Percentiles rank a stretch among this genome's conserved stretches.
Evolutionary conservation across 2,888 invertebrate species (phyloP).

Genomic region (Lacanobia wlatinum): DNA sequence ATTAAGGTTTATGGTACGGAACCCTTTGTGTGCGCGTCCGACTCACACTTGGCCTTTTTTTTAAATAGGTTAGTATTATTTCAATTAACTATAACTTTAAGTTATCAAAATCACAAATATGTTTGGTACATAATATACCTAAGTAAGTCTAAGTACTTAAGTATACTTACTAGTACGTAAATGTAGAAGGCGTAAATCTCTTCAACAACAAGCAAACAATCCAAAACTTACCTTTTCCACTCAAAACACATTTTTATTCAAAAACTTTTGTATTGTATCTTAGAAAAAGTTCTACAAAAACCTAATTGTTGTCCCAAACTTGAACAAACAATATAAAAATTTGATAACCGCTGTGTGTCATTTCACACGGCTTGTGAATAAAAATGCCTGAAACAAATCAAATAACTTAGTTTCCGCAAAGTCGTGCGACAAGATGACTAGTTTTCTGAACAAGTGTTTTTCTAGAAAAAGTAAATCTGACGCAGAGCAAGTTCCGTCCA

Average conservation of each 20-base stretch:
- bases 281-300: slow-evolving; percentile 26
- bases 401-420: slow-evolving; percentile 14
- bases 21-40: too few relatives aligned
- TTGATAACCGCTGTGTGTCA: slow-evolving; percentile 43
- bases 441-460: slow-evolving; percentile 62
- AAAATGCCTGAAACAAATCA: slow-evolving; percentile 41
- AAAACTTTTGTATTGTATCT: slow-evolving; percentile 20
- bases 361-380: slow-evolving; percentile 63
- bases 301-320: slow-evolving; percentile 29
- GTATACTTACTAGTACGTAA: not conserved
- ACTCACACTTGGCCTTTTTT: too few relatives aligned
- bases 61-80: too few relatives aligned
- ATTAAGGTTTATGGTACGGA: too few relatives aligned
- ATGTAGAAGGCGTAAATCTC: slow-evolving; percentile 1
- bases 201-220: slow-evolving; percentile 3
- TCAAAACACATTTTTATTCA: not conserved
- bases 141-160: too few relatives aligned
- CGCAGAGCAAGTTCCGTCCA: slow-evolving; percentile 21
- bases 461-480: slow-evolving; percentile 41
- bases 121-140: too few relatives aligned
- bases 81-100: not conserved
- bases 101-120: not conserved
- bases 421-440: slow-evolving; percentile 54
- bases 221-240: slow-evolving; percentile 10
- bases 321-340: slow-evolving; percentile 41